Evolutionary conservation across 1,140 invertebrate genomes (phyloP).

Genomic region (Leptestheria dahalacensis): DNA sequence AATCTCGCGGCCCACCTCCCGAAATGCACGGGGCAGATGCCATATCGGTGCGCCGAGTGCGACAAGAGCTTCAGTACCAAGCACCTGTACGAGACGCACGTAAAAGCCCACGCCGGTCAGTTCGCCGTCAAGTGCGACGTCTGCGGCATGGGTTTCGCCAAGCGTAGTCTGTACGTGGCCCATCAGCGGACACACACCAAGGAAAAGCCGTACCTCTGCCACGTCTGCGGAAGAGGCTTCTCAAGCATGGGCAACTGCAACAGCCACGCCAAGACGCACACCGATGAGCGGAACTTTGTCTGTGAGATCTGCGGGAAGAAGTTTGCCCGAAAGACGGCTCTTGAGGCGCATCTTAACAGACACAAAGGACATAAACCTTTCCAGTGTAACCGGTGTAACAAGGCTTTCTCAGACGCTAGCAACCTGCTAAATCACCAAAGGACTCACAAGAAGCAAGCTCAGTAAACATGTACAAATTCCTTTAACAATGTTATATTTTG

Average conservation of each 20-base stretch:
- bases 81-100: conserved; percentile 8
- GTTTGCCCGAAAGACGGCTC: conserved; percentile 3
- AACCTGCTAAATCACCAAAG: conserved; percentile 3
- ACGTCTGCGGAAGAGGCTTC: conserved; percentile 11
- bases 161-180: conserved; percentile 7
- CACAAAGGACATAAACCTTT: conserved; percentile 70
- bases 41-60: conserved; percentile 5
- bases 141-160: conserved; percentile 11
- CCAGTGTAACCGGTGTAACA: conserved; percentile 83
- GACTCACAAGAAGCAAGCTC: background rate
- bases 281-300: conserved; percentile 7
- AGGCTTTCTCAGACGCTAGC: conserved; percentile 50
- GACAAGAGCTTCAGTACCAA: conserved; percentile 4
- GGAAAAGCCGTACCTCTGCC: conserved; percentile 13
- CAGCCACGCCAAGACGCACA: conserved; percentile 14
- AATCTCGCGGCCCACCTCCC: conserved; percentile 10
- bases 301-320: conserved; percentile 13
- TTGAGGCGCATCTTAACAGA: conserved; percentile 10
- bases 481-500: no score
- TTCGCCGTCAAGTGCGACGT: conserved; percentile 9
- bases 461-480: no score
- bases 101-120: conserved; percentile 11
- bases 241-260: conserved; percentile 12
- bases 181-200: conserved; percentile 15
- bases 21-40: background rate